These are phyloP conservation scores for Congeria kusceri DNA, from an alignment of 2,888 invertebrate species.

Conservation along the genomic window DNA sequence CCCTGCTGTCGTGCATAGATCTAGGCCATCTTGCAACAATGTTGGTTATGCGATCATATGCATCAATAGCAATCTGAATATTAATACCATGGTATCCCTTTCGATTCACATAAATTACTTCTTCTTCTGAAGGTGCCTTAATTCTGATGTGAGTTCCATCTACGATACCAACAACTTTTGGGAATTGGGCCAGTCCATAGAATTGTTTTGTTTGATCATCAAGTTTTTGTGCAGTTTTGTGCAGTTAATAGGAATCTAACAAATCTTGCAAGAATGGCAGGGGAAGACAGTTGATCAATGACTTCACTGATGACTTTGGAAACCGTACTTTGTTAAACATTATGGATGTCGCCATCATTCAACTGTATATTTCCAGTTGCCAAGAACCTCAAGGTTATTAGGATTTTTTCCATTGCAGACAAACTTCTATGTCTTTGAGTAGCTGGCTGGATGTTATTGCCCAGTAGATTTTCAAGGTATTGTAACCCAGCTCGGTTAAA, in stretches of 20 bases:
- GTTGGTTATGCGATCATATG: neutral
- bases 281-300: neutral
- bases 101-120: neutral
- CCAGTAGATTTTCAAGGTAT: neutral
- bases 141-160: conserved; percentile 27
- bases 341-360: neutral
- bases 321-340: neutral
- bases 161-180: neutral
- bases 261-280: neutral
- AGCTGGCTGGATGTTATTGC: neutral
- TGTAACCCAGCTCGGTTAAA: neutral
- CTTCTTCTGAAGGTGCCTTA: conserved; percentile 15
- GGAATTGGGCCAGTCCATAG: neutral
- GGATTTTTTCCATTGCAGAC: neutral
- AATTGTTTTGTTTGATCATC: neutral
- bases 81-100: conserved; percentile 15
- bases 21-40: conserved; percentile 17
- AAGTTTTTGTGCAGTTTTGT: neutral
- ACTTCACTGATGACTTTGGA: neutral
- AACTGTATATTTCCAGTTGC: neutral
- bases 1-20: conserved; percentile 16
- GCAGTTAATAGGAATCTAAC: too few relatives aligned
- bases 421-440: neutral
- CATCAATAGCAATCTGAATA: conserved; percentile 6
- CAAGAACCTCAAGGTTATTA: neutral